A percentile compares a stretch with the other conserved stretches of the same genome.
These are phyloP conservation scores for Porites lobata DNA, from an alignment of 92 coral and sea anemone species.

Conservation along the genomic window DNA sequence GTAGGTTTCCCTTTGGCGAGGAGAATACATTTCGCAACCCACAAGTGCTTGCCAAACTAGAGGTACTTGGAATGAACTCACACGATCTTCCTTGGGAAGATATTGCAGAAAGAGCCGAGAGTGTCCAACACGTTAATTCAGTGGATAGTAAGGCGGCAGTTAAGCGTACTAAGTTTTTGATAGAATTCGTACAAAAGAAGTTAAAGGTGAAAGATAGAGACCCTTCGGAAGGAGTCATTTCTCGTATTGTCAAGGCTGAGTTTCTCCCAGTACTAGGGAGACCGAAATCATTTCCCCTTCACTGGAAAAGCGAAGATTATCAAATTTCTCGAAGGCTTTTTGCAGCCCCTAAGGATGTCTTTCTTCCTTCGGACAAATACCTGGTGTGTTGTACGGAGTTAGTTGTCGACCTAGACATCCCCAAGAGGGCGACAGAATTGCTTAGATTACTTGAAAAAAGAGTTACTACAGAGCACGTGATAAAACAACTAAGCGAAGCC, in stretches of 20 bases:
- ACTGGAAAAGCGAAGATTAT: slow-evolving; percentile 55
- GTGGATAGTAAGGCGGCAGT: slow-evolving; percentile 41
- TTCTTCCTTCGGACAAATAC: slow-evolving; percentile 4
- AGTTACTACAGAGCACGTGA: slow-evolving; percentile 14
- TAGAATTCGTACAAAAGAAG: slow-evolving; percentile 46
- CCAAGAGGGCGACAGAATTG: not conserved
- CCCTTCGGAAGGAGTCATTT: not conserved
- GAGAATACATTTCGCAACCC: slow-evolving; percentile 23
- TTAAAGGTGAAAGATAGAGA: not conserved
- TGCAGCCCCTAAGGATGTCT: slow-evolving; percentile 37
- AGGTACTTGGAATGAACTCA: slow-evolving; percentile 72
- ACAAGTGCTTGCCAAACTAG: slow-evolving; percentile 48
- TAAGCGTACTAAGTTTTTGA: slow-evolving; percentile 26
- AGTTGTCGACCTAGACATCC: slow-evolving; percentile 24
- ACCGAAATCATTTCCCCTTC: slow-evolving; percentile 40
- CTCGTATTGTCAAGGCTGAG: not conserved
- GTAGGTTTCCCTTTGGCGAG: slow-evolving; percentile 71
- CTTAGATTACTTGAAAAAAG: slow-evolving; percentile 4
- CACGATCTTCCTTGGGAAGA: slow-evolving; percentile 78
- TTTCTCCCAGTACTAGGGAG: slow-evolving; percentile 52
- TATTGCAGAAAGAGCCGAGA: slow-evolving; percentile 71
- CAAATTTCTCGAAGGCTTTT: not conserved
- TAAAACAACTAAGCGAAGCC: slow-evolving; percentile 34
- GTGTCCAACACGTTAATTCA: slow-evolving; percentile 39
- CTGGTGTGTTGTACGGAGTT: slow-evolving; percentile 50